Evolutionary conservation across 2,888 invertebrate genomes (phyloP).

Genomic region (Parnassius smintheus): DNA sequence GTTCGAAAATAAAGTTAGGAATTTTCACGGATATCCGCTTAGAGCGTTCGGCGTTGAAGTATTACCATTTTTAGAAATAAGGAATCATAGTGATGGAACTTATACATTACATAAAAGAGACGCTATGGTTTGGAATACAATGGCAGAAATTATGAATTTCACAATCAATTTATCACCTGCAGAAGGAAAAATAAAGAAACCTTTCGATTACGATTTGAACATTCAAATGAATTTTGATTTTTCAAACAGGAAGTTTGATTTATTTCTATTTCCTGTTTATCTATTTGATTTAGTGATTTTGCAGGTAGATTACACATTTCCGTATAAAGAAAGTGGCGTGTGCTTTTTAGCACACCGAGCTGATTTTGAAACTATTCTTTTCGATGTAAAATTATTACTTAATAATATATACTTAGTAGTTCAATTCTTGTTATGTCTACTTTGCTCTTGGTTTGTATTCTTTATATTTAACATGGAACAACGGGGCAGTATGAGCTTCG

Average conservation of each 20-base stretch:
- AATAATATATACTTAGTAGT: constrained; percentile 42
- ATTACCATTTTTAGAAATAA: constrained; percentile 51
- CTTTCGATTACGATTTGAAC: constrained; percentile 54
- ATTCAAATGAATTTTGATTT: constrained; percentile 56
- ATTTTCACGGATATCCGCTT: constrained; percentile 56
- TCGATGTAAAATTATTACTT: constrained; percentile 49
- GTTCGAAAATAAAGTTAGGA: constrained; percentile 55
- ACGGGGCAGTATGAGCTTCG: constrained; percentile 41
- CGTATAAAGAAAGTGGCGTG: constrained; percentile 63
- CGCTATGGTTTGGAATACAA: constrained; percentile 60
- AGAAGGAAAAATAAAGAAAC: constrained; percentile 41
- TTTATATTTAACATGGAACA: constrained; percentile 51
- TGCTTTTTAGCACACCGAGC: constrained; percentile 64
- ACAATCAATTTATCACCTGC: constrained; percentile 52
- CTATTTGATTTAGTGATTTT: constrained; percentile 61
- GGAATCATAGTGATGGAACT: constrained; percentile 43
- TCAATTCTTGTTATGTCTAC: constrained; percentile 47
- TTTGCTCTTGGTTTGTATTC: constrained; percentile 62
- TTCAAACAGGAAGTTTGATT: constrained; percentile 56
- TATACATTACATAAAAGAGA: constrained; percentile 53
- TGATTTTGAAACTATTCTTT: constrained; percentile 57
- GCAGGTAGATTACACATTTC: constrained; percentile 56
- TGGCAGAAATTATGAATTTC: constrained; percentile 61
- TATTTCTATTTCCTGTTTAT: constrained; percentile 61
- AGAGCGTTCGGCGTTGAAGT: constrained; percentile 47